Evolutionary conservation across 2,797 vertebrate genomes (phyloP).

Genomic region (Pangasius mekongensis): DNA sequence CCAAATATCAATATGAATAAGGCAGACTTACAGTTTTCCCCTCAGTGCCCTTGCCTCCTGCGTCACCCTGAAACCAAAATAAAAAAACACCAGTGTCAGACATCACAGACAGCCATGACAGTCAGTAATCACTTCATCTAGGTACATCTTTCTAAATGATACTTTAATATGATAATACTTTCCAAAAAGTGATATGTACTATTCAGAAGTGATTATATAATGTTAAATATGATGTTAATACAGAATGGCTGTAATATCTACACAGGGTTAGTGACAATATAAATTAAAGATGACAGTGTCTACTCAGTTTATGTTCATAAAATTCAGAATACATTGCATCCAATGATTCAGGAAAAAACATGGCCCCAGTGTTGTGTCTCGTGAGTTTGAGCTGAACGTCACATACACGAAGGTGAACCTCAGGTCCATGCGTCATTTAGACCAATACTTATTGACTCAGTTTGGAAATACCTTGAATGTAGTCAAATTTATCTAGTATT

Average conservation of each 20-base stretch:
- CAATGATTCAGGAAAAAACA: background rate
- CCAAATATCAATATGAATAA: slow-evolving; percentile 13
- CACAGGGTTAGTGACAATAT: background rate
- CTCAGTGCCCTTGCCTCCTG: slow-evolving; percentile 71
- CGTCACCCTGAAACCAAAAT: slow-evolving; percentile 66
- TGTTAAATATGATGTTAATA: background rate
- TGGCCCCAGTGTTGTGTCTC: background rate
- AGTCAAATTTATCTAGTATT: too few relatives aligned
- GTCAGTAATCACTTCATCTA: background rate
- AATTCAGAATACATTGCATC: background rate
- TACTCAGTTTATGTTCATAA: background rate
- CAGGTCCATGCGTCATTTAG: background rate
- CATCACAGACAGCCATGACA: background rate
- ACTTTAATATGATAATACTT: background rate
- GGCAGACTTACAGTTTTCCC: slow-evolving; percentile 73
- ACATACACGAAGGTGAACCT: background rate
- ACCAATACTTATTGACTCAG: background rate
- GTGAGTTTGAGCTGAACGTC: background rate
- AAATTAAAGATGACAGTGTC: background rate
- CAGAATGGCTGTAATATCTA: background rate
- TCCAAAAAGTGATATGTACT: background rate
- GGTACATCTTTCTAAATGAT: background rate
- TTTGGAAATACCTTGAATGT: background rate
- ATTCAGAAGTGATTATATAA: background rate
- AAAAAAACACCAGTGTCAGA: background rate